These are phyloP conservation scores for Polylopha cassiicola DNA, from an alignment of 2,888 invertebrate species.

Conservation along the genomic window DNA sequence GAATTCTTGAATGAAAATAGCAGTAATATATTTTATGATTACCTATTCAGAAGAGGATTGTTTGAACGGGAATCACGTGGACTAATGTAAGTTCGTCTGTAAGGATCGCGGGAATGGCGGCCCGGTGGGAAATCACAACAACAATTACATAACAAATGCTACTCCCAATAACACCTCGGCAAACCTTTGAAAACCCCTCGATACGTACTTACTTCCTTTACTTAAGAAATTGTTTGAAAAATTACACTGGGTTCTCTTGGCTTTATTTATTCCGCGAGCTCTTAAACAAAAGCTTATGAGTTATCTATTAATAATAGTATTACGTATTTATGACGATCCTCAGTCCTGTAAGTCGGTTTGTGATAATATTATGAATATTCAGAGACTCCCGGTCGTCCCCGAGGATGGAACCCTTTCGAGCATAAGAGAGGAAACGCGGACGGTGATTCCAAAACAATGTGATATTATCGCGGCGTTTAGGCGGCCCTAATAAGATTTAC, in stretches of 20 bases:
- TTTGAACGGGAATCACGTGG: constrained; percentile 38
- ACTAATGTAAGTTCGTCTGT: constrained; percentile 42
- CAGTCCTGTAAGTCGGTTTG: constrained; percentile 66
- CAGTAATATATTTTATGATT: too few relatives aligned
- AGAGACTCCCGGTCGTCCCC: constrained; percentile 59
- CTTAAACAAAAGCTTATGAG: constrained; percentile 36
- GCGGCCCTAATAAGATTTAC: constrained; percentile 76
- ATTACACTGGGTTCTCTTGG: not conserved
- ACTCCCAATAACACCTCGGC: constrained; percentile 59
- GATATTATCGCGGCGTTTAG: constrained; percentile 75
- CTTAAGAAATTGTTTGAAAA: not conserved
- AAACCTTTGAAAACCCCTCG: constrained; percentile 54
- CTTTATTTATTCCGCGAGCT: not conserved
- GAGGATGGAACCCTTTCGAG: constrained; percentile 70
- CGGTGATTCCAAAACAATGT: constrained; percentile 73
- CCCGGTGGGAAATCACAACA: constrained; percentile 70
- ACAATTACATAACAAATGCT: constrained; percentile 72
- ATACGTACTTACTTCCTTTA: constrained; percentile 24
- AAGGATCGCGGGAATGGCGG: constrained; percentile 44
- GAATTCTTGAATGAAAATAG: too few relatives aligned
- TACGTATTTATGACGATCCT: constrained; percentile 60
- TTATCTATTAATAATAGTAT: constrained; percentile 52
- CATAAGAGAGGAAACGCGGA: constrained; percentile 71
- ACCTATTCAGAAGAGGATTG: constrained; percentile 34
- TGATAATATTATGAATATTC: constrained; percentile 74